Evolutionary conservation across 2,113 vertebrate species (phyloP), one percentile per base, ranked within the genome.

Genomic region (Hippocampus mohnikei): DNA sequence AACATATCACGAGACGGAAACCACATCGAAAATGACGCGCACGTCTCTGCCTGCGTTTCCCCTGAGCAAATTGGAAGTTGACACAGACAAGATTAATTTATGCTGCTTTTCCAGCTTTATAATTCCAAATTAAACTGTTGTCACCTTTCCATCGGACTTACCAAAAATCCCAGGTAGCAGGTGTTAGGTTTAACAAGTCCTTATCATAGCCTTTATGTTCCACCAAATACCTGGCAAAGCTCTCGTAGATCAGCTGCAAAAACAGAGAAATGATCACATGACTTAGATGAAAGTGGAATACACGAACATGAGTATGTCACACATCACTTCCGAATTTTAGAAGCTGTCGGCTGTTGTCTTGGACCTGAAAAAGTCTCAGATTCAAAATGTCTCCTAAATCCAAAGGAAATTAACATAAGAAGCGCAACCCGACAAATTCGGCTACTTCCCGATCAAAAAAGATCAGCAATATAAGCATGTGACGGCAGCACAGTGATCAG

Each of bases 141-240:
- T 60, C 58, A 60, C 58, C 33, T 33, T 20, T 29, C 7, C 63
- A 46, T 46, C n/a, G 27, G 71, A 92, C 94, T 94, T 89, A 98
- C 97, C 96, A 98, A 88, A 98, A 98, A 86, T 95, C 95, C 93
- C 96, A 96, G 58, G 88, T 92, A 41, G 95, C 94, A 42, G 94
- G 91, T 70, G 93, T 91, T 37, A 97, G 84, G 60, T 76, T 92
- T 76, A 98, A 92, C 74, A 98, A 90, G 70, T 94, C 95, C 79
- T 93, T 89, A 29, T 95, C 93, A 75, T 97, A 98, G 7, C 93
- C 94, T 86, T 93, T 98, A 82, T 96, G 91, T 1, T 92, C 93
- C 81, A 98, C 95, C 74, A 98, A 85, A 78, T 94, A 98, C 3
- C 94, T 84, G 75, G 95, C 94, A 89, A 98, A 96, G 76, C 97